Evolutionary conservation across 2,888 invertebrate genomes (phyloP).

Genomic region (Diarsia mendica): DNA sequence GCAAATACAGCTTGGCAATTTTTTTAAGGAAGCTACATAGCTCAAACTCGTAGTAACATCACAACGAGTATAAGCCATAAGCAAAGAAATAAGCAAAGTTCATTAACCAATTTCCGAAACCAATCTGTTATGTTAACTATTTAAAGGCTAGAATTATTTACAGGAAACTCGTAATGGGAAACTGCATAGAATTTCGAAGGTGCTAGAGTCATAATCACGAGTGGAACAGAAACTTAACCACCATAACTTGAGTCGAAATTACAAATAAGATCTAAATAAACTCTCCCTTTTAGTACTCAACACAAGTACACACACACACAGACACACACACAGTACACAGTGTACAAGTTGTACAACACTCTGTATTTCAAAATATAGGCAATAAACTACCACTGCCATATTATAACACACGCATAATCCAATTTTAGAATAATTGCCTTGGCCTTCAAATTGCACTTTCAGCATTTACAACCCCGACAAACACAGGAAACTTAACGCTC

Average conservation of each 20-base stretch:
- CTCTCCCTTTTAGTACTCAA: conserved; percentile 27
- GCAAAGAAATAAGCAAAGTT: too few species aligned
- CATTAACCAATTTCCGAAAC: too few species aligned
- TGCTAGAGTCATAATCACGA: not conserved
- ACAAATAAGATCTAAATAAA: conserved; percentile 30
- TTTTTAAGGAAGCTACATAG: too few species aligned
- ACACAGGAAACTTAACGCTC: conserved; percentile 13
- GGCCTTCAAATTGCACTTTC: conserved; percentile 52
- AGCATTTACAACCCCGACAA: conserved; percentile 41
- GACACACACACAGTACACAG: too few species aligned
- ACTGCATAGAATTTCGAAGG: not conserved
- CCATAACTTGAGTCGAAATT: conserved; percentile 3
- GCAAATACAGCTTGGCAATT: too few species aligned
- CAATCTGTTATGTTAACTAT: too few species aligned
- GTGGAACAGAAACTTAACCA: not conserved
- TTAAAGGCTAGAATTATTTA: not conserved
- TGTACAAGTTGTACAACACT: too few species aligned
- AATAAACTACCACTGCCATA: conserved; percentile 31
- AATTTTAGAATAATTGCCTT: conserved; percentile 51
- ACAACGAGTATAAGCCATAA: too few species aligned
- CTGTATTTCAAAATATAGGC: conserved; percentile 24
- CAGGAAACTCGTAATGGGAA: not conserved
- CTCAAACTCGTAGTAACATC: too few species aligned
- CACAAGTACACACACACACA: too few species aligned
- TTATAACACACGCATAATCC: conserved; percentile 43